Conservation (phyloP, 2,888 invertebrate species). For the Leuctra nigra region DNA sequence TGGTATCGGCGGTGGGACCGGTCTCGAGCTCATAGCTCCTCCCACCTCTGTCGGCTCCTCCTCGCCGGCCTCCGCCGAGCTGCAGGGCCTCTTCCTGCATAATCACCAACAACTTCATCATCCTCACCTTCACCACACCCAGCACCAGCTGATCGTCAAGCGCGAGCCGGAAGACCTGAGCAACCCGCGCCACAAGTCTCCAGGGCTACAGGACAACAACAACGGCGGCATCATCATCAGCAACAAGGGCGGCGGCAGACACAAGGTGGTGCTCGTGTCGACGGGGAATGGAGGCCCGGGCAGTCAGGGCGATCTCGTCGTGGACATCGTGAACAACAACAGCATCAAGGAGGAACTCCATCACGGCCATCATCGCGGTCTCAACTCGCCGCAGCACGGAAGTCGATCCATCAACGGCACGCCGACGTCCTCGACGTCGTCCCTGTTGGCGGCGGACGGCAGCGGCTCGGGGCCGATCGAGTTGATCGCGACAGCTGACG, state of each 20-base stretch:
- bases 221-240: slow-evolving; percentile 48
- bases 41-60: slow-evolving; percentile 40
- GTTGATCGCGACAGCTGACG: slow-evolving; percentile 42
- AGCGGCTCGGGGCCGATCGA: slow-evolving; percentile 42
- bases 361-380: slow-evolving; percentile 44
- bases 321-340: slow-evolving; percentile 44
- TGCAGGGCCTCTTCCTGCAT: slow-evolving; percentile 47
- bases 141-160: slow-evolving; percentile 53
- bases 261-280: slow-evolving; percentile 47
- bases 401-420: slow-evolving; percentile 61
- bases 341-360: slow-evolving; percentile 48
- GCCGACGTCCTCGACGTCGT: slow-evolving; percentile 57
- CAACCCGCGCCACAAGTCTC: slow-evolving; percentile 58
- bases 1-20: slow-evolving; percentile 39
- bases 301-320: slow-evolving; percentile 41
- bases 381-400: slow-evolving; percentile 57
- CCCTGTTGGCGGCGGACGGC: slow-evolving; percentile 51
- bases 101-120: slow-evolving; percentile 28
- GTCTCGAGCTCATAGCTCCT: slow-evolving; percentile 43
- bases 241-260: slow-evolving; percentile 44
- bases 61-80: slow-evolving; percentile 38
- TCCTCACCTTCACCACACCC: slow-evolving; percentile 27
- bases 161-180: slow-evolving; percentile 78
- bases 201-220: slow-evolving; percentile 43
- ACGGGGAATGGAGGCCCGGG: slow-evolving; percentile 40